phyloP scores from a whole-genome alignment of 2,888 invertebrate species.

The Drosophila yooni region DNA sequence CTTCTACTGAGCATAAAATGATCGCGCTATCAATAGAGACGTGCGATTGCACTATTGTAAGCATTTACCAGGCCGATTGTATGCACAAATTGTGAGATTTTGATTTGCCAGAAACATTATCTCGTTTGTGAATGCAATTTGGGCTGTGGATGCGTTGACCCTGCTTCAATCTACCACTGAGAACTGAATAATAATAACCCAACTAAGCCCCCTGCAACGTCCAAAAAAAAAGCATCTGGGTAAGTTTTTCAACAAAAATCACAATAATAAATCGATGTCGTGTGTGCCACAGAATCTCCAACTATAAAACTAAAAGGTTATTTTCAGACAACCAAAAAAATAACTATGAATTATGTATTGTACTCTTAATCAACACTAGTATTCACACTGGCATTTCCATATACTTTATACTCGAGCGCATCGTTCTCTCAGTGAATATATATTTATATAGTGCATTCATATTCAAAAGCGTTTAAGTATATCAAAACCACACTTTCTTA shows the following conservation, averaged over 20 bases:
- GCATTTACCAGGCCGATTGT: constrained; percentile 38
- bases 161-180: constrained; percentile 29
- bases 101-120: constrained; percentile 12
- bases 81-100: constrained; percentile 51
- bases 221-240: constrained; percentile 60
- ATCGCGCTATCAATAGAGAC: constrained; percentile 55
- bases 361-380: constrained; percentile 24
- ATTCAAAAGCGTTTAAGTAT: constrained; percentile 27
- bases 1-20: constrained; percentile 60
- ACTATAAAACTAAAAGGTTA: constrained; percentile 62
- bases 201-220: constrained; percentile 59
- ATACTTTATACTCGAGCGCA: constrained; percentile 24
- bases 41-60: constrained; percentile 18
- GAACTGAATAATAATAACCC: constrained; percentile 32
- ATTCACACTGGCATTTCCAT: constrained; percentile 42
- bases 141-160: constrained; percentile 25
- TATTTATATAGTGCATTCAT: constrained; percentile 27
- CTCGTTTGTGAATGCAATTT: constrained; percentile 60
- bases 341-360: constrained; percentile 6
- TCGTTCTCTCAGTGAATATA: constrained; percentile 60
- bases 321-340: constrained; percentile 62
- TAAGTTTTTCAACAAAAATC: constrained; percentile 71
- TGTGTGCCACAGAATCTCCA: constrained; percentile 62
- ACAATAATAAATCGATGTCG: constrained; percentile 73
- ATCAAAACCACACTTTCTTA: constrained; percentile 53